Evolutionary conservation across 1,140 invertebrate genomes (phyloP).

Genomic region (Chelonus insularis): DNA sequence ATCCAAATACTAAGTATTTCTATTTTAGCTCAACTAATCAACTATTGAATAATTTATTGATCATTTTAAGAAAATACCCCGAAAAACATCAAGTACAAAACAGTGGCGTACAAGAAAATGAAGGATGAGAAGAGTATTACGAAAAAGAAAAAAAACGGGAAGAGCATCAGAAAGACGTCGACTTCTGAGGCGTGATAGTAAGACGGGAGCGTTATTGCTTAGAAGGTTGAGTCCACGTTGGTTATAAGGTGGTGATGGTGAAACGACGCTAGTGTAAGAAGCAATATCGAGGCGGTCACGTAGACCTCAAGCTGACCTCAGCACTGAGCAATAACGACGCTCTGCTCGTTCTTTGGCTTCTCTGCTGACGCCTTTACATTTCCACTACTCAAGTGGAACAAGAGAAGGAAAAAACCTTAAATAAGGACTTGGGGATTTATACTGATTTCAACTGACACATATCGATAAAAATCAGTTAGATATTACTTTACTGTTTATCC

Average conservation of each 20-base stretch:
- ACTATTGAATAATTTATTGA: no score
- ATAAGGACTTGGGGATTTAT: no score
- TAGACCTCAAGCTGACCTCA: constrained; percentile 52
- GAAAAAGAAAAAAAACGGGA: constrained; percentile 27
- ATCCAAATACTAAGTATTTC: no score
- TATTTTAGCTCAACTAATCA: no score
- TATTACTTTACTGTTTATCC: not conserved
- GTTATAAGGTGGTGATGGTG: constrained; percentile 43
- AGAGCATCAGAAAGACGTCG: constrained; percentile 1
- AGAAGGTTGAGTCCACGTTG: constrained; percentile 36
- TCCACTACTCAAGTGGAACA: not conserved
- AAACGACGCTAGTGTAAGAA: constrained; percentile 38
- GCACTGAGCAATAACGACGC: constrained; percentile 54
- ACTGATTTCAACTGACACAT: no score
- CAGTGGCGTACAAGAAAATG: not conserved
- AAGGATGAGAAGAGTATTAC: not conserved
- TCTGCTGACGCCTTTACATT: constrained; percentile 39
- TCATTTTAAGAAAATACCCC: no score
- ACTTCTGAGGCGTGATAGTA: constrained; percentile 16
- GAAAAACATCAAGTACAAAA: no score
- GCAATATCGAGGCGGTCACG: constrained; percentile 57
- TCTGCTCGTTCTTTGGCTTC: constrained; percentile 36
- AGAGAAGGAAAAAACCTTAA: not conserved
- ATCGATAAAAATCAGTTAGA: not conserved
- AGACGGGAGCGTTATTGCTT: constrained; percentile 45